Evolutionary conservation across 2,888 invertebrate species (phyloP).

Genomic region (Stenolophus ochropezus): DNA sequence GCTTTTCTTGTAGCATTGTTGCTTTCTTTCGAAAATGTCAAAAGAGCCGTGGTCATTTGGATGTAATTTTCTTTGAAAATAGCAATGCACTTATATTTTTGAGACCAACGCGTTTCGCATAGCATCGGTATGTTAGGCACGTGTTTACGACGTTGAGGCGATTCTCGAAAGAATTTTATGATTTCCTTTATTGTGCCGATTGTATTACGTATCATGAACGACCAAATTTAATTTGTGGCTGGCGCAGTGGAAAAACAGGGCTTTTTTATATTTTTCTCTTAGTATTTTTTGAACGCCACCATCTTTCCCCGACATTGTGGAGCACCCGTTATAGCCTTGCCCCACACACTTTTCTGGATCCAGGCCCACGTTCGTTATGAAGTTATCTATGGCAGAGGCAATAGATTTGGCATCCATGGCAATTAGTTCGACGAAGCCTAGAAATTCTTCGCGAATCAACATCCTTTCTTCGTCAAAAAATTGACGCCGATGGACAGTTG

Average conservation of each 20-base stretch:
- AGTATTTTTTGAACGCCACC: background rate
- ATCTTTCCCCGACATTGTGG: background rate
- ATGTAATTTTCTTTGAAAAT: background rate
- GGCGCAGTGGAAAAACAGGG: background rate
- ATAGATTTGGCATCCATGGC: background rate
- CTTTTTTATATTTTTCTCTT: background rate
- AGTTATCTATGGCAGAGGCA: background rate
- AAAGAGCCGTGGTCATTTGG: background rate
- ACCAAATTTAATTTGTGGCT: background rate
- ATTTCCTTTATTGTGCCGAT: background rate
- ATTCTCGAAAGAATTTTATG: conserved; percentile 4
- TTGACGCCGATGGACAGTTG: background rate
- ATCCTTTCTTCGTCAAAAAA: background rate
- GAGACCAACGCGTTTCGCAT: background rate
- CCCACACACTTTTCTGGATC: background rate
- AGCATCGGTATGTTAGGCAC: background rate
- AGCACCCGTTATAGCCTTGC: background rate
- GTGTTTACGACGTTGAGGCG: background rate
- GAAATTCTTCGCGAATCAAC: background rate
- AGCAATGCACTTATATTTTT: background rate
- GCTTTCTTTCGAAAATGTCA: background rate
- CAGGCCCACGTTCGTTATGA: background rate
- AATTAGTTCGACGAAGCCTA: background rate
- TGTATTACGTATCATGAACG: background rate
- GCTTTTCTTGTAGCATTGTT: background rate